A percentile compares a stretch with the other conserved stretches of the same genome.
phyloP scores from a whole-genome alignment of 2,888 invertebrate species.

The Drosophila paucipuncta region DNA sequence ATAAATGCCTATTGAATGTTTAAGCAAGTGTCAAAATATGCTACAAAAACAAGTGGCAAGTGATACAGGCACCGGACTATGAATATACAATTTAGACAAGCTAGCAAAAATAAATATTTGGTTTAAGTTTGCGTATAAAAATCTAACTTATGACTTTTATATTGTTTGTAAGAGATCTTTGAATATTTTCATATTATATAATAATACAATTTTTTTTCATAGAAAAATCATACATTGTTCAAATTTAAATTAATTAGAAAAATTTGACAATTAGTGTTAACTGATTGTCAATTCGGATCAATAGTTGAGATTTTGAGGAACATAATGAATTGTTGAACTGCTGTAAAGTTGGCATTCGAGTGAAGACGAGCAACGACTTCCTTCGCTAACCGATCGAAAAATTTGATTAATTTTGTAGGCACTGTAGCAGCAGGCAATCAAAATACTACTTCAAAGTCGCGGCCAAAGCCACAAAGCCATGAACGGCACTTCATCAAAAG shows the following conservation, averaged over 20 bases:
- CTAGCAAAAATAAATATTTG: not conserved
- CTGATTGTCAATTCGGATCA: not conserved
- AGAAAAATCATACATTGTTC: not conserved
- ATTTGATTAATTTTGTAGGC: constrained; percentile 55
- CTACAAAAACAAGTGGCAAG: not conserved
- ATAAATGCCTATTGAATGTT: constrained; percentile 17
- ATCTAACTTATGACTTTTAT: not conserved
- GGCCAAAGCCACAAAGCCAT: constrained; percentile 52
- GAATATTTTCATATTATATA: not conserved
- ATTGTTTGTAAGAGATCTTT: not conserved
- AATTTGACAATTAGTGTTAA: not conserved
- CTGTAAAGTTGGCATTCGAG: too few species aligned
- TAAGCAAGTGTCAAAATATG: not conserved
- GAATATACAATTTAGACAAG: not conserved
- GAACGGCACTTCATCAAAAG: constrained; percentile 69
- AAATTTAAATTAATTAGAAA: not conserved
- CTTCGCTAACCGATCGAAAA: constrained; percentile 11
- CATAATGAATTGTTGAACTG: not conserved
- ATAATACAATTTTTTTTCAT: not conserved
- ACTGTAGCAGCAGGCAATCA: constrained; percentile 16
- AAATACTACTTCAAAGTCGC: constrained; percentile 36
- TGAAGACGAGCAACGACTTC: not conserved
- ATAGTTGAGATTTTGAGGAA: not conserved
- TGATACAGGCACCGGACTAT: not conserved
- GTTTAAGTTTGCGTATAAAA: not conserved